Base-by-base conservation (phyloP, 2,113 vertebrate genomes). In the Anser cygnoides region DNA sequence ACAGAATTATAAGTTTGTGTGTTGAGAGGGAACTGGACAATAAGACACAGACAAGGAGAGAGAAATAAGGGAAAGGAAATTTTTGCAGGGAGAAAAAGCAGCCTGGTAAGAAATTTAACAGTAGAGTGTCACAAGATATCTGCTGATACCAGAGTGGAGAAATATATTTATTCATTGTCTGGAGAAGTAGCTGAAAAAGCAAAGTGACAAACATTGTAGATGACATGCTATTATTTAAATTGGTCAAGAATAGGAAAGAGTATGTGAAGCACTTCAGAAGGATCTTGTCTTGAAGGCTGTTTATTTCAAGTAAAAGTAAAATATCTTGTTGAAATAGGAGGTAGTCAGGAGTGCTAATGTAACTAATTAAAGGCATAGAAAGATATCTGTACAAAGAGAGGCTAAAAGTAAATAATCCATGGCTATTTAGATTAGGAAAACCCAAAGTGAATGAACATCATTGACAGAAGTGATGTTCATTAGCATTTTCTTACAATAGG, bases 181-280 rank as follows among this genome's bases (percentile, higher is more conserved):
- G 68, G 79, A 90, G 68, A 96, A 96, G 73, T 82, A 44, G 49
- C 90, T 89, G 70, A 79, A 94, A 91, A 89, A 89, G 28, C 66
- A 75, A 87, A 41, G 80, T 87, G 90, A 72, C 90, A 94, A 81
- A 92, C 90, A 78, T 75, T 78, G 37, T 65, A 81, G 86, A 43
- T 76, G 76, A 81, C 7, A 1, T 81, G 17, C 61, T 92, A 1
- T 88, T 93, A 71, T 88, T 95, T 68, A 93, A 81, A 33, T 54
- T 84, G 84, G 76, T 82, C 73, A 79, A 82, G 73, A 85, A 71
- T n/a, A 65, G 7, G 57, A 25, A 85, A 59, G 26, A 23, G 15
- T 5, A 0, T 67, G 13, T 37, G 52, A 81, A 63, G 25, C 67
- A 50, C 44, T 93, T 94, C 7, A 61, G 70, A 90, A 76, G 18